phyloP scores from a whole-genome alignment of 2,797 vertebrate species.

The Ispidina picta region DNA sequence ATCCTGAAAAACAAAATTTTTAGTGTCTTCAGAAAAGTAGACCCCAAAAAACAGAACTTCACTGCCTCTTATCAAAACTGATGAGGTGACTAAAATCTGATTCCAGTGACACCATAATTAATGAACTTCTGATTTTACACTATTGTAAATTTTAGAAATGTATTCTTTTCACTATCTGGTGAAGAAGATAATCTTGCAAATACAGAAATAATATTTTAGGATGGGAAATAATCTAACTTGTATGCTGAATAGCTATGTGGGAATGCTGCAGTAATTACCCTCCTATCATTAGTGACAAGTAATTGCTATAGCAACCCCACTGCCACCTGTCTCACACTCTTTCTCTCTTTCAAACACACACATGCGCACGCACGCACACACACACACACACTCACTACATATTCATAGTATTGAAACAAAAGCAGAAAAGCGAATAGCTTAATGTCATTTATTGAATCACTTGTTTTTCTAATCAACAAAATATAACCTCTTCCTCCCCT shows the following conservation, averaged over 20 bases:
- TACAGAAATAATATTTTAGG: slow-evolving; percentile 60
- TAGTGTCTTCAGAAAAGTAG: not conserved
- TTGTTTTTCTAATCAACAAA: slow-evolving; percentile 63
- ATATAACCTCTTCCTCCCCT: slow-evolving; percentile 59
- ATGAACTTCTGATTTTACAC: slow-evolving; percentile 3
- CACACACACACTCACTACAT: slow-evolving; percentile 49
- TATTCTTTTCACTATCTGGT: slow-evolving; percentile 30
- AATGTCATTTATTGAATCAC: slow-evolving; percentile 68
- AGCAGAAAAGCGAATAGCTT: slow-evolving; percentile 53
- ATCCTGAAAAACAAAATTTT: not conserved
- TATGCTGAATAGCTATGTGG: slow-evolving; percentile 77
- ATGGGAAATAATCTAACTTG: slow-evolving; percentile 74
- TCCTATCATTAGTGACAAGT: slow-evolving; percentile 83
- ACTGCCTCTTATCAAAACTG: not conserved
- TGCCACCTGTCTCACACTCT: slow-evolving; percentile 78
- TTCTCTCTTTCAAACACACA: slow-evolving; percentile 23
- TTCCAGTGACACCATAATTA: not conserved
- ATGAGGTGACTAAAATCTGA: not conserved
- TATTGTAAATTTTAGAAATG: slow-evolving; percentile 17
- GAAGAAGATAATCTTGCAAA: slow-evolving; percentile 59
- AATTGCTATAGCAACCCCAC: slow-evolving; percentile 82
- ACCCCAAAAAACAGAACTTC: not conserved
- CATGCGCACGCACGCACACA: not conserved
- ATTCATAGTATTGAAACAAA: slow-evolving; percentile 73
- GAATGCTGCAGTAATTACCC: slow-evolving; percentile 80